Evolutionary conservation across 1,140 invertebrate genomes (phyloP).

Genomic region (Temnothorax longispinosus): DNA sequence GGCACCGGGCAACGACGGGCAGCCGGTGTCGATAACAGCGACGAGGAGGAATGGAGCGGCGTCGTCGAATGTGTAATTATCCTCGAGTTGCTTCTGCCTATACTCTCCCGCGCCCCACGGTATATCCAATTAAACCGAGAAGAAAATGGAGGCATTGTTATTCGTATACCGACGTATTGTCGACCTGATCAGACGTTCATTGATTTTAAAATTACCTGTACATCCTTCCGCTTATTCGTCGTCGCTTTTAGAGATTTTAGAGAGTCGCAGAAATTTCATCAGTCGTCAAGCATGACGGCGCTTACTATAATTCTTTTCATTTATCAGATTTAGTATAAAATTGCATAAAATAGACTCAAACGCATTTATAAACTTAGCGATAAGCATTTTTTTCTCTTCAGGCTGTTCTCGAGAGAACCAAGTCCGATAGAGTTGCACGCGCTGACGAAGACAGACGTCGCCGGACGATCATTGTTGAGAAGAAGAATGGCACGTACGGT

Average conservation of each 20-base stretch:
- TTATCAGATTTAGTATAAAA: not conserved
- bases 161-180: not conserved
- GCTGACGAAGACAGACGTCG: conserved; percentile 93
- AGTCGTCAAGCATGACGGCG: not conserved
- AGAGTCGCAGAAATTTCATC: not conserved
- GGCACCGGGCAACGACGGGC: conserved; percentile 63
- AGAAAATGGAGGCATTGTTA: not conserved
- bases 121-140: not conserved
- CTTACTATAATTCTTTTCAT: not conserved
- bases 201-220: conserved; percentile 1
- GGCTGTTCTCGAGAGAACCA: conserved; percentile 92
- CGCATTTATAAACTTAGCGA: not conserved
- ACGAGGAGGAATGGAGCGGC: conserved; percentile 85
- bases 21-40: conserved; percentile 81
- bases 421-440: conserved; percentile 92
- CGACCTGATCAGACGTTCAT: not conserved
- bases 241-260: not conserved
- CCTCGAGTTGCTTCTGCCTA: conserved; percentile 14
- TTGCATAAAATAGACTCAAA: not conserved
- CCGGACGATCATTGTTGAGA: conserved; percentile 96
- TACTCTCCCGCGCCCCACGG: not conserved
- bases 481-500: conserved; percentile 96
- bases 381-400: conserved; percentile 68
- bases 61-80: conserved; percentile 84
- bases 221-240: not conserved